These are phyloP conservation scores for Champsocephalus esox DNA, from an alignment of 2,797 vertebrate genomes.

Conservation along the genomic window DNA sequence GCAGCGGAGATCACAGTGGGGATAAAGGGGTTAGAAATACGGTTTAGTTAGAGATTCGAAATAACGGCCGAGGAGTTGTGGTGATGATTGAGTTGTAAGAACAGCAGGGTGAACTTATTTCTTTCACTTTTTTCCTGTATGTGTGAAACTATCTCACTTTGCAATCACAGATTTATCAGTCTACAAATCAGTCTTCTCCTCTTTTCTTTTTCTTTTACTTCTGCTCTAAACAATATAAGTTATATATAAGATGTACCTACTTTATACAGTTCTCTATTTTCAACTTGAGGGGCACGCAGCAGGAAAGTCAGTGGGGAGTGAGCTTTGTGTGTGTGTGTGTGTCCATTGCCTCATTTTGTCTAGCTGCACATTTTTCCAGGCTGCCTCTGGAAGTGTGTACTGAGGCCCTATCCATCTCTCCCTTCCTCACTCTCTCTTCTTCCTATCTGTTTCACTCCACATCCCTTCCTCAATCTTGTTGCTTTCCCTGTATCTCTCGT, in stretches of 20 bases:
- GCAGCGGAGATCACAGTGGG: conserved; percentile 45
- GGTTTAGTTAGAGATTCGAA: conserved; percentile 54
- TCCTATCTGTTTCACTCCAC: conserved; percentile 31
- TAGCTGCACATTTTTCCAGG: conserved; percentile 32
- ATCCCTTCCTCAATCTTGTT: conserved; percentile 55
- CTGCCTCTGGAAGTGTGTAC: conserved; percentile 40
- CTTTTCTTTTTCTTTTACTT: conserved; percentile 1
- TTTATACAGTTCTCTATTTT: conserved; percentile 40
- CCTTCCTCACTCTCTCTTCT: conserved; percentile 4
- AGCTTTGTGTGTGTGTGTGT: conserved; percentile 24
- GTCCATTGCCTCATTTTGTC: conserved; percentile 32
- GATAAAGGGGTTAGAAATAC: conserved; percentile 49
- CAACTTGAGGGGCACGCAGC: conserved; percentile 35
- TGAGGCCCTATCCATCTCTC: conserved; percentile 40
- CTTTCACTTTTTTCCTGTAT: conserved; percentile 24
- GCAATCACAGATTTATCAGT: conserved; percentile 23
- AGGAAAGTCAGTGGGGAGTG: conserved; percentile 32
- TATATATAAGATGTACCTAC: background rate
- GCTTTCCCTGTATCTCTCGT: conserved; percentile 39
- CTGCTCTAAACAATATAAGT: conserved; percentile 9
- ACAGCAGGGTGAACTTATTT: conserved; percentile 41
- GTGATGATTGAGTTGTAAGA: conserved; percentile 30
- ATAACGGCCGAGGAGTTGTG: conserved; percentile 38
- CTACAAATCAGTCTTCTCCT: background rate
- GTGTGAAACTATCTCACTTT: conserved; percentile 22